Evolutionary conservation across 2,888 invertebrate species (phyloP), one percentile per base, ranked within the genome.

Genomic region (Macropis europaea): DNA sequence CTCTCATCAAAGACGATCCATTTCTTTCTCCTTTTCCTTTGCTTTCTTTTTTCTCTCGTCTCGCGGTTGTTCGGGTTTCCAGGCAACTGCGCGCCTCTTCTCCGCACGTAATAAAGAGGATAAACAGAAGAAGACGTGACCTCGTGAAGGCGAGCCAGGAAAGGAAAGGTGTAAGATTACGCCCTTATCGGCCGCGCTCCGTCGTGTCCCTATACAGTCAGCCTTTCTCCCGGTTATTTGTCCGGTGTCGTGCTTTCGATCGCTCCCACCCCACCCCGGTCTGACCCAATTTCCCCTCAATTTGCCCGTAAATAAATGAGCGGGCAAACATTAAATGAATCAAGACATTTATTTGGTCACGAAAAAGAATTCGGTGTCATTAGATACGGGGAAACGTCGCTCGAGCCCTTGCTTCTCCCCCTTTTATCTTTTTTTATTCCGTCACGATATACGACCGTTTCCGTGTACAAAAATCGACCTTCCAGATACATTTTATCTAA

Each of bases 231-330:
- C 72, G 76, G 82, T 84, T 86, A 87, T 88, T 87, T 87, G 87
- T 87, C 82, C 76, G 63, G 61, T 74, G 82, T 83, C 81, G 81
- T 82, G 81, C 64, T 82, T 32, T 82, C 80, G 79, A 84, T 85
- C 76, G 81, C 79, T 68, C 67, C 34, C 52, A 71, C 68, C 56
- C 68, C 74, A 73, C 30, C 83, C 77, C 82, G 78, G 82, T 84
- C 73, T 88, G 88, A 88, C 88, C 89, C 82, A 89, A 88, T 88
- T 89, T 86, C 79, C 78, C 81, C 83, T 84, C 84, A 82, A 84
- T 85, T 86, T 84, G 75, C 73, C 71, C 82, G 81, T 82, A 84
- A 86, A 87, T 87, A 86, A 88, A 87, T 84, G 85, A 87, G 77
- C 83, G 66, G 77, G 72, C 82, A 76, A 82, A 82, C 79, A 74